These are phyloP conservation scores for Danionella cerebrum DNA, from an alignment of 2,113 vertebrate species.

Conservation along the genomic window DNA sequence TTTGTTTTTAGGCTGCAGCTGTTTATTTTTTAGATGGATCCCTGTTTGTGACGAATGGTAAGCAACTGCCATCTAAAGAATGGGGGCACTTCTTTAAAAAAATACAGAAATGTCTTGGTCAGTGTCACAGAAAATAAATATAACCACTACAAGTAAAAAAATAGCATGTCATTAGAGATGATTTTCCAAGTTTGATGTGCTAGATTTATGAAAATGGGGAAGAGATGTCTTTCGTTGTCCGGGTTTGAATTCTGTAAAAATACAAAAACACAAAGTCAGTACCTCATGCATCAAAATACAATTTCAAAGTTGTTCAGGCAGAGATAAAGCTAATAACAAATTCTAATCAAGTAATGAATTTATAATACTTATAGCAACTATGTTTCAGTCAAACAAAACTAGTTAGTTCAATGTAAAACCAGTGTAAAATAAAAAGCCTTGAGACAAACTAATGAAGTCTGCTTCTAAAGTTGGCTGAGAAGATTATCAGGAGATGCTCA, in stretches of 20 bases:
- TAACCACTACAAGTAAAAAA: constrained; percentile 8
- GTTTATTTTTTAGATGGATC: constrained; percentile 11
- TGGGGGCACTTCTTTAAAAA: not conserved
- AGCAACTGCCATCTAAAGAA: not conserved
- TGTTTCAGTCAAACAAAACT: too few relatives aligned
- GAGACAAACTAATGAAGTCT: too few relatives aligned
- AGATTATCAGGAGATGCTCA: too few relatives aligned
- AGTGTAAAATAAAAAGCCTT: too few relatives aligned
- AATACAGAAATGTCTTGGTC: not conserved
- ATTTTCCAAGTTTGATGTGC: constrained; percentile 30
- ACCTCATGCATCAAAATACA: not conserved
- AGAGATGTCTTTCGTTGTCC: constrained; percentile 64
- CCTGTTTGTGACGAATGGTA: constrained; percentile 7
- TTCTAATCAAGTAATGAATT: too few relatives aligned
- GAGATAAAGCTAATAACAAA: too few relatives aligned
- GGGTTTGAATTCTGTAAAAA: constrained; percentile 55
- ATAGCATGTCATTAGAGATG: constrained; percentile 57
- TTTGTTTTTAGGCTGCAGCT: too few relatives aligned
- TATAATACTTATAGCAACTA: too few relatives aligned
- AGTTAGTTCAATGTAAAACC: too few relatives aligned
- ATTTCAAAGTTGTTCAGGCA: too few relatives aligned
- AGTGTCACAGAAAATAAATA: constrained; percentile 61
- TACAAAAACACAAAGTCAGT: not conserved
- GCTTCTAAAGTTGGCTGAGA: too few relatives aligned
- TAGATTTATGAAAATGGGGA: constrained; percentile 12